A percentile compares a stretch with the other conserved stretches of the same genome.
Evolutionary conservation across 2,888 invertebrate species (phyloP).

Genomic region (Tigriopus californicus): DNA sequence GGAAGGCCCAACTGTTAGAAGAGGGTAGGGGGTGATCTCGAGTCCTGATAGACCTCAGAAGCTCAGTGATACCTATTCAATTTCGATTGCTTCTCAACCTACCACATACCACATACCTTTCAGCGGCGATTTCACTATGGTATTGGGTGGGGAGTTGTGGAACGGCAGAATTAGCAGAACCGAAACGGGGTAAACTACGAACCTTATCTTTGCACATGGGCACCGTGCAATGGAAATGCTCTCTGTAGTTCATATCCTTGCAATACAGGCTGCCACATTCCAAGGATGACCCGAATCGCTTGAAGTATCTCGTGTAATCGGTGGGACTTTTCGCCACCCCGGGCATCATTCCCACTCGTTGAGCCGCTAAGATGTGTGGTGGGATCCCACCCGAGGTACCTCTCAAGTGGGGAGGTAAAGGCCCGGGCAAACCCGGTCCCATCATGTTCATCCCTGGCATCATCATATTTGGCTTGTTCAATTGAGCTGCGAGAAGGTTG

Average conservation of each 20-base stretch:
- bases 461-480: not conserved
- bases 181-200: too few species aligned
- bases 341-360: not conserved
- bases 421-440: not conserved
- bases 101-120: too few species aligned
- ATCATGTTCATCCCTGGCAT: constrained; percentile 4
- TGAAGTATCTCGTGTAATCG: constrained; percentile 74
- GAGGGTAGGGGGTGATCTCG: too few species aligned
- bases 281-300: constrained; percentile 56
- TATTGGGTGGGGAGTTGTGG: too few species aligned
- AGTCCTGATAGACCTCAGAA: too few species aligned
- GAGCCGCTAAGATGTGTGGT: not conserved
- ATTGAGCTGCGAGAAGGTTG: not conserved
- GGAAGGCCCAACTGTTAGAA: too few species aligned
- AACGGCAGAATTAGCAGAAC: too few species aligned
- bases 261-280: constrained; percentile 70
- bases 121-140: too few species aligned
- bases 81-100: too few species aligned
- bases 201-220: constrained; percentile 42
- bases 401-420: constrained; percentile 5
- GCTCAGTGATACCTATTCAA: too few species aligned
- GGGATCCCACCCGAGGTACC: not conserved
- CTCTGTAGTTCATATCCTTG: constrained; percentile 71
- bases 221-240: constrained; percentile 72
- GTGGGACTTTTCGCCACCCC: constrained; percentile 15